Evolutionary conservation across 2,797 vertebrate species (phyloP).

Genomic region (Mus caroli): DNA sequence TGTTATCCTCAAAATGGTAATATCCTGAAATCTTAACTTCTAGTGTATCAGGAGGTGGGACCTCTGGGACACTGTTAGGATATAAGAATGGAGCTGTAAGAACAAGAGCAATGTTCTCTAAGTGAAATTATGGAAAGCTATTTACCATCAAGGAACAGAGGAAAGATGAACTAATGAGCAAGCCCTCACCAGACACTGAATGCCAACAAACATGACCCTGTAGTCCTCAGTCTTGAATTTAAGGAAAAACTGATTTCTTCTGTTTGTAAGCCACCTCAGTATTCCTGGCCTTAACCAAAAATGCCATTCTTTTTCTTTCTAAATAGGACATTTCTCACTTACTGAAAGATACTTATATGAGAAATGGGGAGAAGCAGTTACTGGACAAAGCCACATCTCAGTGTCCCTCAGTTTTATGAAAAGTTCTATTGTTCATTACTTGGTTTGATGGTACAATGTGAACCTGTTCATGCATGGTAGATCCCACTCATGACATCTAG

Average conservation of each 20-base stretch:
- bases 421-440: background rate
- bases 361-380: slow-evolving; percentile 8
- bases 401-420: background rate
- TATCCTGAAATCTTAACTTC: background rate
- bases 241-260: background rate
- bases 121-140: background rate
- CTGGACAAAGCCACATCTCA: slow-evolving; percentile 4
- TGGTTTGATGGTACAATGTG: background rate
- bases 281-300: background rate
- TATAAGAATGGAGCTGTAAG: background rate
- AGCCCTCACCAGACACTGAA: background rate
- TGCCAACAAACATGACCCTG: background rate
- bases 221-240: background rate
- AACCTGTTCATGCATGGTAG: background rate
- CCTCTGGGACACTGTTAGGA: background rate
- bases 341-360: background rate
- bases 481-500: background rate
- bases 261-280: background rate
- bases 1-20: background rate
- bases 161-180: background rate
- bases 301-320: background rate
- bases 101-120: background rate
- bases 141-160: background rate
- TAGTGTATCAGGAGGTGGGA: background rate
- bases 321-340: slow-evolving; percentile 44